Evolutionary conservation across 2,113 vertebrate genomes (phyloP).

Genomic region (Rhea pennata): DNA sequence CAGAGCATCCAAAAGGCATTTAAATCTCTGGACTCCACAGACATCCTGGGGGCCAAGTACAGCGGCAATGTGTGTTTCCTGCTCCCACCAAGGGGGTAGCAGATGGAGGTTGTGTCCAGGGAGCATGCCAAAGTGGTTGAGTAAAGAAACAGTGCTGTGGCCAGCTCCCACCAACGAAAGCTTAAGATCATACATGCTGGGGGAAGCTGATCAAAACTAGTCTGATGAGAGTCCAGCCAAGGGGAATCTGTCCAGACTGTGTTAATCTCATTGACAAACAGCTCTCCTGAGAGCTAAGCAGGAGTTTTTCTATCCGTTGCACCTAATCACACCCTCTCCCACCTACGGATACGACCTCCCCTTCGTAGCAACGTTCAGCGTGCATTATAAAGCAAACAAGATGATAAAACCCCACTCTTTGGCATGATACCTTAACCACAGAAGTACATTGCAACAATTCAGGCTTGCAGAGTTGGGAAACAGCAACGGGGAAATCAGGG

Average conservation of each 20-base stretch:
- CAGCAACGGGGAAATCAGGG: neutral
- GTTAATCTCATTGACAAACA: neutral
- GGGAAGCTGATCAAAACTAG: neutral
- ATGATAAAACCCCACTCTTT: neutral
- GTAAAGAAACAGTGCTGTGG: neutral
- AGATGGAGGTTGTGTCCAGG: neutral
- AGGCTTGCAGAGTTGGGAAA: neutral
- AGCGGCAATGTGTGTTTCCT: neutral
- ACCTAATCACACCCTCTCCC: neutral
- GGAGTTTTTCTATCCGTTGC: neutral
- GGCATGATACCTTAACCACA: neutral
- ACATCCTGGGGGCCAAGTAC: neutral
- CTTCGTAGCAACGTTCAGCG: neutral
- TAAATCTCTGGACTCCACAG: neutral
- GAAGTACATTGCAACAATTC: neutral
- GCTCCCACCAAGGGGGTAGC: neutral
- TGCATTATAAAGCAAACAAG: neutral
- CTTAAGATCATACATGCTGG: fast-evolving
- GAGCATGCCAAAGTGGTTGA: neutral
- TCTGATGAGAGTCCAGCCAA: neutral
- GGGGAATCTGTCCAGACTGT: neutral
- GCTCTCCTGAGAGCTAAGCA: fast-evolving
- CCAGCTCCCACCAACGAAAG: neutral
- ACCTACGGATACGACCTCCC: fast-evolving
- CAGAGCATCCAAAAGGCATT: neutral